Evolutionary conservation across 2,113 vertebrate species (phyloP).

Genomic region (Dermatemys mawii): DNA sequence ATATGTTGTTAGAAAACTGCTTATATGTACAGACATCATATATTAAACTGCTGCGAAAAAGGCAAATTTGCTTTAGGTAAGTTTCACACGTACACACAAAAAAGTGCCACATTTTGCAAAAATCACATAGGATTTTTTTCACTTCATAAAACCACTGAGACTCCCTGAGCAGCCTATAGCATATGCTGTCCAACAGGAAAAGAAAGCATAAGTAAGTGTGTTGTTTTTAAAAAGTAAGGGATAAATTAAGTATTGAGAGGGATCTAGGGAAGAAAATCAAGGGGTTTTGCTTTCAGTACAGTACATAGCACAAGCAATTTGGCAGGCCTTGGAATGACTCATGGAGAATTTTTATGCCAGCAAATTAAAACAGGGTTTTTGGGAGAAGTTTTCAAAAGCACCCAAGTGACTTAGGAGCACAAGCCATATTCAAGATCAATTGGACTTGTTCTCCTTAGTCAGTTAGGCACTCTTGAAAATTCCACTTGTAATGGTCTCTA

Average conservation of each 20-base stretch:
- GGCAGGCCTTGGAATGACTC: not conserved
- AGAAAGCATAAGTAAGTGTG: not conserved
- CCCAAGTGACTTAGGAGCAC: not conserved
- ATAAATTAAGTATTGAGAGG: slow-evolving; percentile 27
- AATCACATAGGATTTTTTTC: slow-evolving; percentile 34
- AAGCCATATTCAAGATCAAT: not conserved
- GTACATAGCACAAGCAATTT: slow-evolving; percentile 12
- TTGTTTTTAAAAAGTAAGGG: slow-evolving; percentile 32
- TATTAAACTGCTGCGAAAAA: slow-evolving; percentile 27
- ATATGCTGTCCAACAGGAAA: not conserved
- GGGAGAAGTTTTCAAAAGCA: not conserved
- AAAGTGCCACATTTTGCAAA: slow-evolving; percentile 12
- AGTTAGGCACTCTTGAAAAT: not conserved
- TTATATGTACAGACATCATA: slow-evolving; percentile 18
- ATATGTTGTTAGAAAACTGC: slow-evolving; percentile 48
- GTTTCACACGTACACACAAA: not conserved
- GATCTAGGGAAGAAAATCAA: slow-evolving; percentile 33
- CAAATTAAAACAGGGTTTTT: not conserved
- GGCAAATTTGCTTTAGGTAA: slow-evolving; percentile 55
- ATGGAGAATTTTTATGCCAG: not conserved
- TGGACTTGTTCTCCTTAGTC: not conserved
- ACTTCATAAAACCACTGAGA: not conserved
- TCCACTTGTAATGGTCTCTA: not conserved
- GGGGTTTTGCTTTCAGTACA: not conserved
- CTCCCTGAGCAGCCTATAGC: slow-evolving; percentile 22